Evolutionary conservation across 1,140 invertebrate species (phyloP), one percentile per base, ranked within the genome.

Genomic region (Drosophila quadrilineata): DNA sequence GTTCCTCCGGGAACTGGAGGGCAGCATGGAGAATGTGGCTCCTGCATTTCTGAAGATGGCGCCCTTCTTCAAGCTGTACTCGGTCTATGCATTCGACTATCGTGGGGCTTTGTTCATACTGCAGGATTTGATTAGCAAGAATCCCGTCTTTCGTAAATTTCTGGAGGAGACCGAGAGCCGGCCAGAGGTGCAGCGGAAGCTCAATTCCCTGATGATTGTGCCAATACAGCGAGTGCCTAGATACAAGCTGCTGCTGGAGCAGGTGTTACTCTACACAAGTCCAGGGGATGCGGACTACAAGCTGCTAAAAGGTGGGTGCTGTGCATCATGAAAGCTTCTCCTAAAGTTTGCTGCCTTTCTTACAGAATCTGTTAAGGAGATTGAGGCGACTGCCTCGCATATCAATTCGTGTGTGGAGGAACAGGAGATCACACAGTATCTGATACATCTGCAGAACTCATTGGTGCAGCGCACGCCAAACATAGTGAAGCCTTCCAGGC

Each of bases 61-160:
- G 10, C 94, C 94, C 6, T 95, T 94, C 89, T 93, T 96, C 16
- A 96, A 95, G 87, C 87, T 95, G 9, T 96, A 96, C 75, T 94
- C 94, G 2, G 93, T 93, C 1, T 95, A 95, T 89, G 94, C 94
- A 1, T 94, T 94, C 49, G 94, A 94, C 75, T 95, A 95, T 88
- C 93, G 93, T 66, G 91, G 92, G 56, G 91, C 93, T 2, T 75
- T 93, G 48, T 87, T 90, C 16, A 65, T 93, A 48, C 58, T 93
- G 50, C 92, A 93, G 93, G 91, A 92, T 54, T 91, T 92, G 59
- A 90, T 91, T 21, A 91, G 92, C 60, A 92, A 90, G 49, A 92
- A 93, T 89, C 76, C 90, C 17, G 91, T 91, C 57, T 93, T 94
- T 75, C 88, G 91, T 19, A 90, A 91, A 43, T 95, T 93, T 75